Evolutionary conservation across 2,113 vertebrate species (phyloP).

Genomic region (Austrofundulus limnaeus): DNA sequence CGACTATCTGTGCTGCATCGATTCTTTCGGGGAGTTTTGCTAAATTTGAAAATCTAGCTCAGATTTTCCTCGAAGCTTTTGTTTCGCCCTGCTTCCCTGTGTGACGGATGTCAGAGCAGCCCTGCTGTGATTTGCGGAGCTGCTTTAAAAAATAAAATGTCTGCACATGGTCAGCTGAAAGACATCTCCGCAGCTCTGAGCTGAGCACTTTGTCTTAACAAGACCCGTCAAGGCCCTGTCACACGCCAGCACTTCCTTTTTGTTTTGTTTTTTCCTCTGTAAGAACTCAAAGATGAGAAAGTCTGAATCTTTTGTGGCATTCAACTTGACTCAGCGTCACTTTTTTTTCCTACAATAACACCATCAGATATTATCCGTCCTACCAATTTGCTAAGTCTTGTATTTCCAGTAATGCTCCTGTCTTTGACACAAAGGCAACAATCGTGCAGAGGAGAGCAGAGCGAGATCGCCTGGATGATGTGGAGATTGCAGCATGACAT

Average conservation of each 20-base stretch:
- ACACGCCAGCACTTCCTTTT: slow-evolving; percentile 11
- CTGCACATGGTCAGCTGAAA: slow-evolving; percentile 40
- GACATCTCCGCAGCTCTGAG: slow-evolving; percentile 31
- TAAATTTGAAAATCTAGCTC: slow-evolving; percentile 18
- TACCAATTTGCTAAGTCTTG: slow-evolving; percentile 50
- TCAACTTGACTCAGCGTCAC: slow-evolving; percentile 61
- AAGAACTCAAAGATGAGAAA: slow-evolving; percentile 53
- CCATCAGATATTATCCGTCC: slow-evolving; percentile 59
- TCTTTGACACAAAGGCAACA: slow-evolving; percentile 55
- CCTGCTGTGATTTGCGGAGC: slow-evolving; percentile 38
- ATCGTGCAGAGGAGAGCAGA: slow-evolving; percentile 16
- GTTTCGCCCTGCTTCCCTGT: slow-evolving; percentile 14
- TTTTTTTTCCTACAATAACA: slow-evolving; percentile 12
- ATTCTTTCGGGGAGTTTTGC: background rate
- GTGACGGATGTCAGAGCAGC: slow-evolving; percentile 33
- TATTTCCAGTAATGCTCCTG: slow-evolving; percentile 38
- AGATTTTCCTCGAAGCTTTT: slow-evolving; percentile 4
- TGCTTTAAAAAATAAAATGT: slow-evolving; percentile 53
- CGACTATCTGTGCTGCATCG: background rate
- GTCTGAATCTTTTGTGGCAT: slow-evolving; percentile 57
- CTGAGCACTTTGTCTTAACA: slow-evolving; percentile 45
- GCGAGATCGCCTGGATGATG: slow-evolving; percentile 40
- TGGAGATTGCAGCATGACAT: slow-evolving; percentile 54
- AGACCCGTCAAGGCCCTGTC: slow-evolving; percentile 30
- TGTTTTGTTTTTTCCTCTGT: background rate